Base-by-base conservation (phyloP, 2,797 vertebrate species). In the Hipposideros larvatus region DNA sequence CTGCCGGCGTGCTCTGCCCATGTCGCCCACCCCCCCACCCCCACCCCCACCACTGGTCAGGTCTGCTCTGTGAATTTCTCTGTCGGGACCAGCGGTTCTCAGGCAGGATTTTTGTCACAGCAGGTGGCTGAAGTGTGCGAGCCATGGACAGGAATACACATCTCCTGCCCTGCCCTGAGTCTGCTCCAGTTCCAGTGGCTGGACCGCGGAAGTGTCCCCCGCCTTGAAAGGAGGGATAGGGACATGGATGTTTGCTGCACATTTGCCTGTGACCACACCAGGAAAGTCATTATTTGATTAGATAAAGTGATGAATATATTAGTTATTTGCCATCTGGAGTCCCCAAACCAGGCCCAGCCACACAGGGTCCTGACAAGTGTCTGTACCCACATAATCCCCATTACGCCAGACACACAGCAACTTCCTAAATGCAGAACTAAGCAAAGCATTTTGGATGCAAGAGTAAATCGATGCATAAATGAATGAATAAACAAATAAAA, bases 281-380 rank as follows among this genome's bases (percentile, higher is more conserved):
- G 68, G 48, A 18, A 66, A 4, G 15, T 1, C 0, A 0, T 1
- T 26, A 14, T 31, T 11, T 2, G 0, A 24, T 15, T 13, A 18
- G 2, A 31, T n/a, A 19, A 46, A n/a, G 3, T 0, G 31, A 1
- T 0, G 19, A 16, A 0, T 15, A 18, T 9, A 4, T 5, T 2
- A 31, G 59, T 11, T 7, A 15, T 14, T 22, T 8, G 21, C n/a
- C 26, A 1, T 2, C 46, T 24, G 13, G 61, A 8, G 14, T 3
- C 13, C 68, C 18, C 11, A 41, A 34, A 1, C 7, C 37, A 14
- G 0, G 6, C 24, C 19, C 8, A 8, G 0, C 3, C 11, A 16
- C 7, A 0, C 3, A 0, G 4, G 26, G 7, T 4, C 11, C 37
- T 11, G 34, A 61, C 2, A 3, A 1, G 19, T 31, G 5, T 34